phyloP scores from a whole-genome alignment of 2,797 vertebrate species.

The Cuculus canorus region DNA sequence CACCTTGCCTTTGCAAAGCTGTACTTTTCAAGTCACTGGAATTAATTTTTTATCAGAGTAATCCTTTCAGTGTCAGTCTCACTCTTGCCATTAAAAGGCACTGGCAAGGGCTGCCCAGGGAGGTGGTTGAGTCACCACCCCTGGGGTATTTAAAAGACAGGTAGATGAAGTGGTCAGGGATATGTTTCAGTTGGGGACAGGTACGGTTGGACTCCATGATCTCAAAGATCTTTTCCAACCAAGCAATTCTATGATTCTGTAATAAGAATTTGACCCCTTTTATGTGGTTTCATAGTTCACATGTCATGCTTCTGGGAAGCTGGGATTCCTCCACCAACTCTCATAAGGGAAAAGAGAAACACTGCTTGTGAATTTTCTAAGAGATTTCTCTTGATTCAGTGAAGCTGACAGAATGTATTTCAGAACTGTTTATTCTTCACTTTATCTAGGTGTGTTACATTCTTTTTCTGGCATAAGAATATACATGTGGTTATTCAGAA shows the following conservation, averaged over 20 bases:
- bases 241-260: too few relatives aligned
- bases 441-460: background rate
- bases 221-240: too few relatives aligned
- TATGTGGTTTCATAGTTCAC: background rate
- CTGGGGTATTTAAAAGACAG: too few relatives aligned
- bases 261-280: background rate
- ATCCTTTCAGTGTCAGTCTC: fast-evolving
- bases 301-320: background rate
- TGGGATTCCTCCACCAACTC: background rate
- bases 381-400: background rate
- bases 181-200: too few relatives aligned
- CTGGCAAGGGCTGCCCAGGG: too few relatives aligned
- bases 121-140: too few relatives aligned
- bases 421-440: background rate
- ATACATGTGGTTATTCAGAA: background rate
- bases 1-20: fast-evolving
- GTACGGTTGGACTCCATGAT: too few relatives aligned
- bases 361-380: background rate
- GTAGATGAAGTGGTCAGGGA: too few relatives aligned
- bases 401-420: background rate
- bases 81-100: background rate
- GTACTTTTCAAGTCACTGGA: background rate
- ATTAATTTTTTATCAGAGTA: background rate
- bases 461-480: background rate
- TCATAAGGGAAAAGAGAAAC: background rate